Conservation (phyloP, 2,797 vertebrate genomes). For the Myiotriccus ornatus region DNA sequence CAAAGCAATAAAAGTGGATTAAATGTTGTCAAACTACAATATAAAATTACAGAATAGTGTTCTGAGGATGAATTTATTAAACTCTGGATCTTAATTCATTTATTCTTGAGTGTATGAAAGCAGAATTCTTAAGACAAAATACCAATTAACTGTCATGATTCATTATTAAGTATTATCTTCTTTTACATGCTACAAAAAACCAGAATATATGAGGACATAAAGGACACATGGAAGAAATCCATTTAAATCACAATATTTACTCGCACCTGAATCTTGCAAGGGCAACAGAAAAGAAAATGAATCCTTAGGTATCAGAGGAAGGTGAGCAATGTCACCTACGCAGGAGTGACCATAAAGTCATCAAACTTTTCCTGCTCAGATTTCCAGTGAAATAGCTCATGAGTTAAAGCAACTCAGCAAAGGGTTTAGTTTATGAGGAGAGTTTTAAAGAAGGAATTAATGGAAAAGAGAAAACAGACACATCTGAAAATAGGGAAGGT, state of each 20-base stretch:
- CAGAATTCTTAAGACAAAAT: constrained; percentile 3
- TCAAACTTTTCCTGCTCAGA: neutral
- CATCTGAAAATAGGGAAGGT: neutral
- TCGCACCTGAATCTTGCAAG: neutral
- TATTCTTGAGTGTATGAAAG: constrained; percentile 16
- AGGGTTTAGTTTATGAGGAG: neutral
- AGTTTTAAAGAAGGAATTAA: neutral
- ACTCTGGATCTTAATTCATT: constrained; percentile 44
- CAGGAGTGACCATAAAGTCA: neutral
- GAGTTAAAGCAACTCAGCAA: neutral
- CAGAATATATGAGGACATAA: neutral
- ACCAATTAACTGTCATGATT: neutral
- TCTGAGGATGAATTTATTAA: constrained; percentile 57
- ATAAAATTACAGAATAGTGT: constrained; percentile 53
- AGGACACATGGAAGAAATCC: neutral
- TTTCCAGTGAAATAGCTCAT: neutral
- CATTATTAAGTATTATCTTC: neutral
- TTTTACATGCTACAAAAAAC: neutral
- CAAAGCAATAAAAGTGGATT: constrained; percentile 68
- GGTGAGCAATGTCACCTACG: neutral
- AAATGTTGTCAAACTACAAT: constrained; percentile 58
- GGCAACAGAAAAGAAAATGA: neutral
- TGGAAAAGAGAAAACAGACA: neutral
- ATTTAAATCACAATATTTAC: neutral
- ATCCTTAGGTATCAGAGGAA: neutral